Evolutionary conservation across 2,797 vertebrate species (phyloP).

Genomic region (Thripadectes ignobilis): DNA sequence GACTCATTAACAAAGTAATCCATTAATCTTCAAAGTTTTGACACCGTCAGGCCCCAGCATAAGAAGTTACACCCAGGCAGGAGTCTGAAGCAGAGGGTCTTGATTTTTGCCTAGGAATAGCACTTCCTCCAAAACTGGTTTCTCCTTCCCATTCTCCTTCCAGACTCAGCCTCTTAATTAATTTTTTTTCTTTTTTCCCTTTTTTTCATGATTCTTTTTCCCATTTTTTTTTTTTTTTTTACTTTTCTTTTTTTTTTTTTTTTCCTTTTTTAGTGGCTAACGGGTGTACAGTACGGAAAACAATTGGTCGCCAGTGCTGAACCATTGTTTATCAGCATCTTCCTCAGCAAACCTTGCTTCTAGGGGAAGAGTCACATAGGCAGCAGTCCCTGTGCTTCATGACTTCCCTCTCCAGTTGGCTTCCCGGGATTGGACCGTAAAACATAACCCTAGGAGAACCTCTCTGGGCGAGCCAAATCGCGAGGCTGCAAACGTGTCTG

Average conservation of each 20-base stretch:
- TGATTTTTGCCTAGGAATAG: slow-evolving; percentile 55
- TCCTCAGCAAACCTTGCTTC: slow-evolving; percentile 73
- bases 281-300: slow-evolving; percentile 65
- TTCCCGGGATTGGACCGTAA: slow-evolving; percentile 71
- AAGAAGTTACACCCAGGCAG: slow-evolving; percentile 74
- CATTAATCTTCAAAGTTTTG: slow-evolving; percentile 90
- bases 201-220: background rate
- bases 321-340: slow-evolving; percentile 76
- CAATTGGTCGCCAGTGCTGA: slow-evolving; percentile 49
- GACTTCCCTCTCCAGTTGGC: slow-evolving; percentile 73
- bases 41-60: slow-evolving; percentile 77
- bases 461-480: slow-evolving; percentile 47
- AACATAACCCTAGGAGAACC: slow-evolving; percentile 58
- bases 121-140: slow-evolving; percentile 54
- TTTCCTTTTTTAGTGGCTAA: background rate
- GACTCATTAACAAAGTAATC: slow-evolving; percentile 88
- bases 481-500: slow-evolving; percentile 10
- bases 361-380: slow-evolving; percentile 69
- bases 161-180: background rate
- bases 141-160: background rate
- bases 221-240: background rate
- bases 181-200: background rate
- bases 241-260: fast-evolving
- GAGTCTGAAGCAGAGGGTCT: slow-evolving; percentile 53
- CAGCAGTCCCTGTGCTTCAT: slow-evolving; percentile 68